Evolutionary conservation across 2,797 vertebrate genomes (phyloP).

Genomic region (Sternotherus odoratus): DNA sequence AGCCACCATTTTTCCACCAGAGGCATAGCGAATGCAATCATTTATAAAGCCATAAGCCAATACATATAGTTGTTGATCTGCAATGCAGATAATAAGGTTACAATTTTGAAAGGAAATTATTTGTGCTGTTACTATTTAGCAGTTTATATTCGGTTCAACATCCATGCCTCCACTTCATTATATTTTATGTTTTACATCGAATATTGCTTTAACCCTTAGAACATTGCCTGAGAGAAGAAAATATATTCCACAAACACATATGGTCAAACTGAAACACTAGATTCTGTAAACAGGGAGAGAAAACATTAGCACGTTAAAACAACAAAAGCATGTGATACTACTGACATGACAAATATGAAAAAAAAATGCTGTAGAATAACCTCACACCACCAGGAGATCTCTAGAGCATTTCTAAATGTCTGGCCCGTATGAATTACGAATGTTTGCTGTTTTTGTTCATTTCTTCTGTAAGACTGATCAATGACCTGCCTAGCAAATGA

Average conservation of each 20-base stretch:
- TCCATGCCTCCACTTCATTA: neutral
- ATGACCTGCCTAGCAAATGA: slow-evolving; percentile 41
- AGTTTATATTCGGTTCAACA: neutral
- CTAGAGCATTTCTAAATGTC: slow-evolving; percentile 50
- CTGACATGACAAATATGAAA: neutral
- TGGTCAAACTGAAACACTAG: neutral
- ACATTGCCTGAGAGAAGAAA: slow-evolving; percentile 2
- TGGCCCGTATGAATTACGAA: slow-evolving; percentile 63
- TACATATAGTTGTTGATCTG: neutral
- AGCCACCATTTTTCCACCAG: neutral
- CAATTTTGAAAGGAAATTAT: neutral
- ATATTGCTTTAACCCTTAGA: neutral
- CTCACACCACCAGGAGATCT: neutral
- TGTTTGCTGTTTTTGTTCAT: slow-evolving; percentile 56
- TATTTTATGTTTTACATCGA: neutral
- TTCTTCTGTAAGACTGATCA: slow-evolving; percentile 44
- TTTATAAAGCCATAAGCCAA: neutral
- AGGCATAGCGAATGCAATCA: neutral
- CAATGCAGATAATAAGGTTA: neutral
- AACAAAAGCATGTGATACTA: slow-evolving; percentile 8
- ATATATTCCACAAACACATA: slow-evolving; percentile 10
- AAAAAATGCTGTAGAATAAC: slow-evolving; percentile 10
- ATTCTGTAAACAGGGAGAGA: neutral
- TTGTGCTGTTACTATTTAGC: neutral
- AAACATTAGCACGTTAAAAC: slow-evolving; percentile 32